Evolutionary conservation across 2,888 invertebrate genomes (phyloP).

Genomic region (Campoplex nolae): DNA sequence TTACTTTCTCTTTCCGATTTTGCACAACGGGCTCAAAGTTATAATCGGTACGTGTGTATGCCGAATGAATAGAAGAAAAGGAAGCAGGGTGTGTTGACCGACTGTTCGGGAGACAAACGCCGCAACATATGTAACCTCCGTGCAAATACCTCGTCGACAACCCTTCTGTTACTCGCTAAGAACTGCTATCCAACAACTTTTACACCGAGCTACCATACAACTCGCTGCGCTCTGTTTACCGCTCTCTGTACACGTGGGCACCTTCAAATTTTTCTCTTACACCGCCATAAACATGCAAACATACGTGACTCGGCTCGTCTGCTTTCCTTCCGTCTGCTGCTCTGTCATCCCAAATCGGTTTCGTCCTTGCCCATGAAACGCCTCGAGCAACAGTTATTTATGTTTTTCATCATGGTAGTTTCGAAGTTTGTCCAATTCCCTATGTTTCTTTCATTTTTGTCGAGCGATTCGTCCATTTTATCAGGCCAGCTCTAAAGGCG

Average conservation of each 20-base stretch:
- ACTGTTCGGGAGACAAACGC: slow-evolving; percentile 19
- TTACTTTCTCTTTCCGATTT: background rate
- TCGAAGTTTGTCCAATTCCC: background rate
- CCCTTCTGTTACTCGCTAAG: slow-evolving; percentile 57
- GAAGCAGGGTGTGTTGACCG: slow-evolving; percentile 62
- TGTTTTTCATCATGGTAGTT: background rate
- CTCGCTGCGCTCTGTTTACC: slow-evolving; percentile 64
- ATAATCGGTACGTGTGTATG: background rate
- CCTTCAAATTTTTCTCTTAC: slow-evolving; percentile 2
- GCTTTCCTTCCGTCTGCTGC: slow-evolving; percentile 42
- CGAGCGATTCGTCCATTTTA: background rate
- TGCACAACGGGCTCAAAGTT: background rate
- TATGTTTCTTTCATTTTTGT: background rate
- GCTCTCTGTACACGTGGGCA: slow-evolving; percentile 20
- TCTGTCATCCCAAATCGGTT: slow-evolving; percentile 37
- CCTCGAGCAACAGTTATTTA: background rate
- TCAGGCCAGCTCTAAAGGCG: background rate
- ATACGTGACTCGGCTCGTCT: background rate
- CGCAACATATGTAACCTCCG: slow-evolving; percentile 69
- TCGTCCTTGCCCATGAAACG: slow-evolving; percentile 19
- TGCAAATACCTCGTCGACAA: slow-evolving; percentile 21
- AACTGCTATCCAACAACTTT: slow-evolving; percentile 9
- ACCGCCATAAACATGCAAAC: background rate
- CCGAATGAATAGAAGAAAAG: slow-evolving; percentile 35
- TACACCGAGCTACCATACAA: background rate